These are phyloP conservation scores for Poecilia picta DNA, from an alignment of 2,797 vertebrate species.

Conservation along the genomic window DNA sequence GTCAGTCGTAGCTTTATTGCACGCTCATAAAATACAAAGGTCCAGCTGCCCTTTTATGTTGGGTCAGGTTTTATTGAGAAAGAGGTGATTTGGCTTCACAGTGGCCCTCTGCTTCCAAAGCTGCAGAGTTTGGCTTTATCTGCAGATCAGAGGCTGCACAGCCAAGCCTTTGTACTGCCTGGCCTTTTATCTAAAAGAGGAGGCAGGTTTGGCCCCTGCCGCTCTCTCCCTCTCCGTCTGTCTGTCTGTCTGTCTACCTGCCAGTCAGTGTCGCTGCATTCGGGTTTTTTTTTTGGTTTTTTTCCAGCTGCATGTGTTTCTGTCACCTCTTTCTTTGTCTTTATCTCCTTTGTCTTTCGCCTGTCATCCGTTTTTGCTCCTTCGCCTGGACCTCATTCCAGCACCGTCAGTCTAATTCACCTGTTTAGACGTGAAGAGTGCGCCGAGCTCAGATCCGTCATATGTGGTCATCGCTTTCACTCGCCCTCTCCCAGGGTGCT, in stretches of 20 bases:
- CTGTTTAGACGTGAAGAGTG: constrained; percentile 54
- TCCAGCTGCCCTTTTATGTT: constrained; percentile 72
- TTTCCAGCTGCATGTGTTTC: constrained; percentile 34
- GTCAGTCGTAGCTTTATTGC: constrained; percentile 57
- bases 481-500: constrained; percentile 47
- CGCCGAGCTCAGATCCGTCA: constrained; percentile 53
- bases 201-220: constrained; percentile 67
- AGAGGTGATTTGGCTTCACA: constrained; percentile 71
- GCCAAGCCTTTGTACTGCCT: constrained; percentile 71
- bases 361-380: constrained; percentile 35
- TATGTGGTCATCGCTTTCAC: constrained; percentile 52
- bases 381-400: constrained; percentile 43
- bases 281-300: neutral
- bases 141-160: constrained; percentile 65
- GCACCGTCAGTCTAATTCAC: constrained; percentile 43
- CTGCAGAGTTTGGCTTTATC: constrained; percentile 76
- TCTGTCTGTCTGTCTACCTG: constrained; percentile 23
- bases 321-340: constrained; percentile 43
- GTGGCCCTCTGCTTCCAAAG: constrained; percentile 62
- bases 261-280: constrained; percentile 45
- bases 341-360: constrained; percentile 34
- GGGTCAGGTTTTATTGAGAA: constrained; percentile 69
- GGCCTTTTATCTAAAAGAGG: constrained; percentile 74
- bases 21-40: constrained; percentile 69
- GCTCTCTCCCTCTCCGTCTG: constrained; percentile 63